Conservation (phyloP, 2,797 vertebrate genomes). For the Pseudochirops corinnae region DNA sequence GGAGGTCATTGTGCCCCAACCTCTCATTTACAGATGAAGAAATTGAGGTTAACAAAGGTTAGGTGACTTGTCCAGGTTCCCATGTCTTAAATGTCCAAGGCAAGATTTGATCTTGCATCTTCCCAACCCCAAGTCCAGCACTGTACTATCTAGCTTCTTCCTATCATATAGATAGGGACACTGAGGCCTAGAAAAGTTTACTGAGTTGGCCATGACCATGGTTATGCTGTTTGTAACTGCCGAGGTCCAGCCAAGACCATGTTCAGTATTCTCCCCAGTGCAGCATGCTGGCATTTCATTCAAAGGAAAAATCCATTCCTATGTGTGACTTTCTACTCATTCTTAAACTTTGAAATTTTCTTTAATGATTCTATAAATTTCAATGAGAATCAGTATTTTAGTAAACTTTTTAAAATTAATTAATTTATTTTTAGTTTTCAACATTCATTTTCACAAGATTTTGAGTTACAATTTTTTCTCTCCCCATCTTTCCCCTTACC, state of each 20-base stretch:
- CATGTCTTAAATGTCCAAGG: neutral
- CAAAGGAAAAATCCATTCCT: neutral
- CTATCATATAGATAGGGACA: neutral
- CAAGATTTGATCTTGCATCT: neutral
- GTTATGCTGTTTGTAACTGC: neutral
- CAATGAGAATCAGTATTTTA: neutral
- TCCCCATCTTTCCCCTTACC: too few species aligned
- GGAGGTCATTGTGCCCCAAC: neutral
- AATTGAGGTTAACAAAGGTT: neutral
- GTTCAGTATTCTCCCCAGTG: neutral
- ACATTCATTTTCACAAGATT: too few species aligned
- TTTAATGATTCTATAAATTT: conserved; percentile 16
- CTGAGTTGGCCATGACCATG: neutral
- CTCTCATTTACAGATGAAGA: neutral
- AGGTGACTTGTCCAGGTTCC: neutral
- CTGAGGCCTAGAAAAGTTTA: neutral
- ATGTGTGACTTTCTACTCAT: neutral
- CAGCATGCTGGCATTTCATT: neutral
- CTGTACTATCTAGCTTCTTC: neutral
- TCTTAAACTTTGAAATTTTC: conserved; percentile 1
- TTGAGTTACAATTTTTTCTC: too few species aligned
- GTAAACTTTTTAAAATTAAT: neutral
- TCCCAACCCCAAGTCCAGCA: neutral
- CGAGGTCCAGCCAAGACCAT: neutral
- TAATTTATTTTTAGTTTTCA: too few species aligned